A percentile compares a stretch with the other conserved stretches of the same genome.
These are phyloP conservation scores for Zootermopsis nevadensis DNA, from an alignment of 2,888 invertebrate genomes.

Conservation along the genomic window DNA sequence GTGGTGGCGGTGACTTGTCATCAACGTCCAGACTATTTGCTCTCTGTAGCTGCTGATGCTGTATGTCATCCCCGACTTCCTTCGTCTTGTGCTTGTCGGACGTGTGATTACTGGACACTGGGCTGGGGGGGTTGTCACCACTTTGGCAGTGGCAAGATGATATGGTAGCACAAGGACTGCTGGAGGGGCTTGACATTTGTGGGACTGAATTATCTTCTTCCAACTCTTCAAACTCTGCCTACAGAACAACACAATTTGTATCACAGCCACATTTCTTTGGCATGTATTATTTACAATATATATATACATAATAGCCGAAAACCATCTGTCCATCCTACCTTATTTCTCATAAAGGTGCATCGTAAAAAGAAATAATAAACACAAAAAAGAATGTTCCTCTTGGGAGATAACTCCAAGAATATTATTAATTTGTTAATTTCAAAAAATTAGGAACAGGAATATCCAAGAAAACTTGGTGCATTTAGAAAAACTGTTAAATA, in stretches of 20 bases:
- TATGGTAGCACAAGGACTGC: conserved; percentile 31
- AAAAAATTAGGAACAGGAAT: no score
- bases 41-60: conserved; percentile 33
- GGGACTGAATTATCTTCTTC: conserved; percentile 42
- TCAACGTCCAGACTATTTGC: conserved; percentile 40
- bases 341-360: no score
- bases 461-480: no score
- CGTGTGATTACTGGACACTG: conserved; percentile 1
- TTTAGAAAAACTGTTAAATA: no score
- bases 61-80: conserved; percentile 7
- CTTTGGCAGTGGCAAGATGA: conserved; percentile 39
- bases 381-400: no score
- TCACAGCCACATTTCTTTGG: neutral
- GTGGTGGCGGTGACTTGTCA: conserved; percentile 44
- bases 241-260: neutral
- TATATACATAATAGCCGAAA: no score
- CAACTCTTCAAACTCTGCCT: conserved; percentile 51
- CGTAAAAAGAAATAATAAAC: no score
- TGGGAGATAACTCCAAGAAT: no score
- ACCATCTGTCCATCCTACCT: no score
- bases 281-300: neutral
- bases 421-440: no score
- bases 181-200: conserved; percentile 29
- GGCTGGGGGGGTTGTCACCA: conserved; percentile 29
- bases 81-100: conserved; percentile 20